phyloP scores from a whole-genome alignment of 2,797 vertebrate species.

The Parauchenoglanis punctatus region DNA sequence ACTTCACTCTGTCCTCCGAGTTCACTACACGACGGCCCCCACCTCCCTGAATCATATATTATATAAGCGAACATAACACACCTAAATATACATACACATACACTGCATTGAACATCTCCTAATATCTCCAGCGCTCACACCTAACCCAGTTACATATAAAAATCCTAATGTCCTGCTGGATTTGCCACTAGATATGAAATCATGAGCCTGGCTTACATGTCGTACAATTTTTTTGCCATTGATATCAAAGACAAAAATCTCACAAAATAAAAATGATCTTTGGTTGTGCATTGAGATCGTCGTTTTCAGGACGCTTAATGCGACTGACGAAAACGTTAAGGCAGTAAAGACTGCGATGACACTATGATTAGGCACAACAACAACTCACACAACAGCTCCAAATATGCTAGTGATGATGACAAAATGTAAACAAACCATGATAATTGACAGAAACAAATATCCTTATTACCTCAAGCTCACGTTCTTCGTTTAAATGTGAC shows the following conservation, averaged over 20 bases:
- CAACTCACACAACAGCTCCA: background rate
- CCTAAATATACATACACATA: constrained; percentile 33
- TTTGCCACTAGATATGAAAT: too few relatives aligned
- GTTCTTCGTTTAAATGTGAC: background rate
- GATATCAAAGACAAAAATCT: background rate
- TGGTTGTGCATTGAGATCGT: background rate
- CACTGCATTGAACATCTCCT: constrained; percentile 7
- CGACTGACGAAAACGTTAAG: background rate
- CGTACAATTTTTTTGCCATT: background rate
- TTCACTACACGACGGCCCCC: constrained; percentile 42
- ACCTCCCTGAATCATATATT: constrained; percentile 58
- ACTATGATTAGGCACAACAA: background rate
- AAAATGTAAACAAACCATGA: background rate
- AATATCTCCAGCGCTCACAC: background rate
- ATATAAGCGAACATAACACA: constrained; percentile 49
- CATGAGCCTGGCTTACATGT: background rate
- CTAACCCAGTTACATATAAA: background rate
- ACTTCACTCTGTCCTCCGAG: constrained; percentile 62
- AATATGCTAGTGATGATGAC: background rate
- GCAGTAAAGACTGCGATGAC: too few relatives aligned
- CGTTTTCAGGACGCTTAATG: background rate
- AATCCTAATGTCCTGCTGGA: background rate
- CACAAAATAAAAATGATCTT: background rate
- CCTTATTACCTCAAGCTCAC: background rate
- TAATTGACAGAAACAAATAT: background rate